Evolutionary conservation across 2,888 invertebrate genomes (phyloP), one percentile per base, ranked within the genome.

Genomic region (Leptura quadrifasciata): DNA sequence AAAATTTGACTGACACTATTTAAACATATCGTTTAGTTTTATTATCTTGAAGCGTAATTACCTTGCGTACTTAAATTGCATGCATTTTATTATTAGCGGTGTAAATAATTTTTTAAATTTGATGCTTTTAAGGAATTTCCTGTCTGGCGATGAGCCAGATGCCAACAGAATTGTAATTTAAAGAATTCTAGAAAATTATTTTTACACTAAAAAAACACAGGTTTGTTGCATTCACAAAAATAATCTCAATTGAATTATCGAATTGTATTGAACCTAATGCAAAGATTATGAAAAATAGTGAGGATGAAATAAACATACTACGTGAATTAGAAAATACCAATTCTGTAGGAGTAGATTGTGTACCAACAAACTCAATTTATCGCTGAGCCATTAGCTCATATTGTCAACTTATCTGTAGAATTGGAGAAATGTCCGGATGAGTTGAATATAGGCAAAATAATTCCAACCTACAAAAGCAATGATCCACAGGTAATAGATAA

Each of bases 11-110:
- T 69, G 21, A 69, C 39, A 58, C 27, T 47, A 58, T 69, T 69
- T 69, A 57, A 58, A 69, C 69, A 57, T 69, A 57, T 15, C 69
- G 39, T 21, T 39, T 39, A 47, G 58, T 69, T 69, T 69, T 69
- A 60, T 58, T 57, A 69, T 35, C 39, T 58, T 20, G 10, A 18
- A 47, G 5, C 15, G 58, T 69, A 69, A 69, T 58, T 69, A 69
- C 58, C 58, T 69, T 69, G 69, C 39, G 47, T 35, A 39, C 63
- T 39, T 63, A 27, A 20, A 47, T 39, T 69, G 58, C 39, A 68
- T 55, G 68, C 68, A 69, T 58, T 47, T 57, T 35, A 31, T 68
- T 68, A 18, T 63, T 15, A 21, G 63, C 39, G 17, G 55, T 54
- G 55, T 15, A 27, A 55, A 9, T 17, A 17, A 18, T 27, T 68